These are phyloP conservation scores for Toxonevra muliebris DNA, from an alignment of 2,888 invertebrate genomes.

Conservation along the genomic window DNA sequence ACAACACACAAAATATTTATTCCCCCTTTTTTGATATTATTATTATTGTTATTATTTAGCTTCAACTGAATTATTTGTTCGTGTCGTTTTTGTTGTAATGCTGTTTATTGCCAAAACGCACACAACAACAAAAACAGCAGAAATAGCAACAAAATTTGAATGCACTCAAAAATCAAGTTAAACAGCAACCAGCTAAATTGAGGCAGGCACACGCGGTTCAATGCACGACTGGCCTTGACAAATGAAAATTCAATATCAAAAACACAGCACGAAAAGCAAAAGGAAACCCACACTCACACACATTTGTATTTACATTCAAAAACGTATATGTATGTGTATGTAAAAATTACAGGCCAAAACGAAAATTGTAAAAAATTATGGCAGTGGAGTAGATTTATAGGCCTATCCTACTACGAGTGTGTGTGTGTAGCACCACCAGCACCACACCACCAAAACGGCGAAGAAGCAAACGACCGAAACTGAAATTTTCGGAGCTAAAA, in stretches of 20 bases:
- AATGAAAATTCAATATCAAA: constrained; percentile 49
- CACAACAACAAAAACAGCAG: constrained; percentile 1
- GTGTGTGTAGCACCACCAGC: constrained; percentile 16
- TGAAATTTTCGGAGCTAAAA: constrained; percentile 46
- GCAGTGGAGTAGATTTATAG: constrained; percentile 51
- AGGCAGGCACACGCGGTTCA: constrained; percentile 38
- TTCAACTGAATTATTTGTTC: constrained; percentile 13
- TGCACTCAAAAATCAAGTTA: constrained; percentile 33
- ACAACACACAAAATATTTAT: constrained; percentile 9
- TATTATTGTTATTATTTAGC: constrained; percentile 18
- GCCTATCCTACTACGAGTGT: constrained; percentile 39
- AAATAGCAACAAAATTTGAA: constrained; percentile 23
- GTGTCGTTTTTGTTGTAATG: constrained; percentile 18
- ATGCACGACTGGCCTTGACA: constrained; percentile 48
- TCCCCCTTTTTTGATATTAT: constrained; percentile 29
- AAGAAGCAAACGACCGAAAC: constrained; percentile 44
- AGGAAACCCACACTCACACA: constrained; percentile 36
- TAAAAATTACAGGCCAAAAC: constrained; percentile 39
- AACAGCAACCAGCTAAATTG: constrained; percentile 10
- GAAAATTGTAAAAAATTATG: constrained; percentile 49
- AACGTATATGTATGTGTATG: constrained; percentile 14
- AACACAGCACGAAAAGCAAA: constrained; percentile 32
- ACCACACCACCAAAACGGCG: constrained; percentile 14
- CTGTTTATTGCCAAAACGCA: constrained; percentile 34
- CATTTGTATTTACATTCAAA: constrained; percentile 15